Evolutionary conservation across 2,113 vertebrate species (phyloP).

Genomic region (Nothobranchius kuhntae): DNA sequence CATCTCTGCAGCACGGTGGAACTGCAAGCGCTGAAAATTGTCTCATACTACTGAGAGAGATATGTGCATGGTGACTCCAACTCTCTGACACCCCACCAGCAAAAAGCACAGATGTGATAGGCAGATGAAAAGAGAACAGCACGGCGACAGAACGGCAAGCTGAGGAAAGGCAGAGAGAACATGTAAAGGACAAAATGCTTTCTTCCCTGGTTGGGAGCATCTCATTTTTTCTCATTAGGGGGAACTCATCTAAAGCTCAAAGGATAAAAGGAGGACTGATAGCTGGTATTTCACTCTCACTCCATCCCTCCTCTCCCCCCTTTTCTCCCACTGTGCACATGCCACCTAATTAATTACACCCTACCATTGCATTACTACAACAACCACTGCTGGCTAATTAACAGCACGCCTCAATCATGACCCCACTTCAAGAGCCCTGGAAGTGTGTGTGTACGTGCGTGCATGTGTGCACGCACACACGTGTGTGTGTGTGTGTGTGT

Average conservation of each 20-base stretch:
- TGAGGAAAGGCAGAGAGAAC: slow-evolving; percentile 67
- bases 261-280: slow-evolving; percentile 75
- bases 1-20: slow-evolving; percentile 13
- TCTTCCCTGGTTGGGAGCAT: slow-evolving; percentile 69
- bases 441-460: slow-evolving; percentile 57
- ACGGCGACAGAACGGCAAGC: slow-evolving; percentile 62
- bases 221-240: slow-evolving; percentile 78
- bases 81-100: slow-evolving; percentile 60
- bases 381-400: slow-evolving; percentile 77
- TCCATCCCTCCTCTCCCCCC: slow-evolving; percentile 50
- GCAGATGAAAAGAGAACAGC: slow-evolving; percentile 72
- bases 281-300: slow-evolving; percentile 57
- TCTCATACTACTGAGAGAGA: slow-evolving; percentile 47
- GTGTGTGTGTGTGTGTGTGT: slow-evolving; percentile 45
- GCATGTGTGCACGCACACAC: slow-evolving; percentile 19
- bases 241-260: slow-evolving; percentile 71
- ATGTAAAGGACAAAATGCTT: slow-evolving; percentile 75
- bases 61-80: slow-evolving; percentile 57
- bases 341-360: slow-evolving; percentile 79
- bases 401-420: slow-evolving; percentile 72
- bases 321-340: slow-evolving; percentile 70
- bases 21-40: slow-evolving; percentile 45
- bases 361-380: slow-evolving; percentile 72
- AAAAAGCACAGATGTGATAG: slow-evolving; percentile 61
- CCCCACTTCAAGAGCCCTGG: slow-evolving; percentile 66